These are phyloP conservation scores for Acanthopagrus latus DNA, from an alignment of 2,797 vertebrate species.

Conservation along the genomic window DNA sequence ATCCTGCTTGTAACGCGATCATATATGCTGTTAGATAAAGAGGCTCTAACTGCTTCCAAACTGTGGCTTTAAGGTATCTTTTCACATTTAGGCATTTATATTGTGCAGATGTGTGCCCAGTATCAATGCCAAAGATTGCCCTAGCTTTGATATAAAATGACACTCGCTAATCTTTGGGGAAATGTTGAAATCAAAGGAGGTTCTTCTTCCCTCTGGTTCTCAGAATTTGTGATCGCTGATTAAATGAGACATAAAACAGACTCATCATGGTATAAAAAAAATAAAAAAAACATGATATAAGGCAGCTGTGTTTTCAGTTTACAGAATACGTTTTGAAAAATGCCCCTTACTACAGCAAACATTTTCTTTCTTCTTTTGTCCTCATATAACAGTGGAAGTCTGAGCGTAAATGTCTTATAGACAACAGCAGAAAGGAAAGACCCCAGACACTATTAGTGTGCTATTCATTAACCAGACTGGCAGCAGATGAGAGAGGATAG, in stretches of 20 bases:
- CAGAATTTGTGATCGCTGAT: neutral
- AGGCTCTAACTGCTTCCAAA: neutral
- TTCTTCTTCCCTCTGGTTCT: neutral
- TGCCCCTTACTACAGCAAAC: constrained; percentile 18
- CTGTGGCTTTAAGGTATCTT: neutral
- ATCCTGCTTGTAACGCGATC: no score
- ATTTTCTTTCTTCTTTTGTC: neutral
- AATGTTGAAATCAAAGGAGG: neutral
- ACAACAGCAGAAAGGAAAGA: constrained; percentile 61
- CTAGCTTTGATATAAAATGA: neutral
- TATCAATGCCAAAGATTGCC: neutral
- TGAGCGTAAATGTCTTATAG: constrained; percentile 49
- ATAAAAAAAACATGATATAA: constrained; percentile 1
- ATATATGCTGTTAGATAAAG: neutral
- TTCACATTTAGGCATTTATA: neutral
- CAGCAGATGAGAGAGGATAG: constrained; percentile 83
- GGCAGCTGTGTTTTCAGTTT: constrained; percentile 7
- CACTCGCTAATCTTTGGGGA: neutral
- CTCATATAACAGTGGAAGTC: constrained; percentile 13
- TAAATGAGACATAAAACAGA: neutral
- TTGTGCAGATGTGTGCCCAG: neutral
- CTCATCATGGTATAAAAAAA: constrained; percentile 9
- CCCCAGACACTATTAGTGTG: constrained; percentile 74
- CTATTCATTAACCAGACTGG: constrained; percentile 81
- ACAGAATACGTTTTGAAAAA: constrained; percentile 1